Percentiles rank a stretch among this genome's conserved stretches.
Evolutionary conservation across 2,888 invertebrate species (phyloP).

Genomic region (Polydrusus cervinus): DNA sequence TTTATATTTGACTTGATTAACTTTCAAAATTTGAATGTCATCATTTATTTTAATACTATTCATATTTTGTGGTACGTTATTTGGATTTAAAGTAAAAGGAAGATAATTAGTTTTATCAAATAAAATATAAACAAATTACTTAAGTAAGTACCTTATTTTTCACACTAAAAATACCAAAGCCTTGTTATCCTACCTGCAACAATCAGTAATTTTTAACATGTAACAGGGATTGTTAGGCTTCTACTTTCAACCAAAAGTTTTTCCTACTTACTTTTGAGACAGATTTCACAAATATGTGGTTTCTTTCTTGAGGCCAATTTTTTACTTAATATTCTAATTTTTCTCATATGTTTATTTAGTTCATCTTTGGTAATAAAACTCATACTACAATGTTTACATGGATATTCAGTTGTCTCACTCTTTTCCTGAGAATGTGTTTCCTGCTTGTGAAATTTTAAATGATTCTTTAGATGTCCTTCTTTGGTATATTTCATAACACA

Average conservation of each 20-base stretch:
- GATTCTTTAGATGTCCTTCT: constrained; percentile 38
- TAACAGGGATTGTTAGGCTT: no score
- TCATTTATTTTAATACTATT: no score
- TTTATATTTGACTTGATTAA: no score
- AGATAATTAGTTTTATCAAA: no score
- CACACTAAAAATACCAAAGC: no score
- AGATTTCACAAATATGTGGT: constrained; percentile 75
- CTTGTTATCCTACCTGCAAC: no score
- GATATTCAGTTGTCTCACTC: constrained; percentile 15
- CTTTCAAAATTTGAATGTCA: no score
- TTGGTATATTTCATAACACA: constrained; percentile 41
- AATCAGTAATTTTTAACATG: no score
- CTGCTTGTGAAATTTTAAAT: constrained; percentile 24
- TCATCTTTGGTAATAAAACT: constrained; percentile 74
- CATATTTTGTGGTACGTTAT: no score
- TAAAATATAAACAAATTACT: no score
- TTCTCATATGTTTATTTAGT: constrained; percentile 69
- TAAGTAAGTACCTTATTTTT: neutral
- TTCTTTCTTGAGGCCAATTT: constrained; percentile 76
- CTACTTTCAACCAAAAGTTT: no score
- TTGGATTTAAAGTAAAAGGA: no score
- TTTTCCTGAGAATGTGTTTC: neutral
- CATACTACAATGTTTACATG: constrained; percentile 74
- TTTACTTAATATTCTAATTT: constrained; percentile 66
- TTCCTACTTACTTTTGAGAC: constrained; percentile 72